These are phyloP conservation scores for Phoenoteleia sp. DNA, from an alignment of 2,888 invertebrate genomes.

Conservation along the genomic window DNA sequence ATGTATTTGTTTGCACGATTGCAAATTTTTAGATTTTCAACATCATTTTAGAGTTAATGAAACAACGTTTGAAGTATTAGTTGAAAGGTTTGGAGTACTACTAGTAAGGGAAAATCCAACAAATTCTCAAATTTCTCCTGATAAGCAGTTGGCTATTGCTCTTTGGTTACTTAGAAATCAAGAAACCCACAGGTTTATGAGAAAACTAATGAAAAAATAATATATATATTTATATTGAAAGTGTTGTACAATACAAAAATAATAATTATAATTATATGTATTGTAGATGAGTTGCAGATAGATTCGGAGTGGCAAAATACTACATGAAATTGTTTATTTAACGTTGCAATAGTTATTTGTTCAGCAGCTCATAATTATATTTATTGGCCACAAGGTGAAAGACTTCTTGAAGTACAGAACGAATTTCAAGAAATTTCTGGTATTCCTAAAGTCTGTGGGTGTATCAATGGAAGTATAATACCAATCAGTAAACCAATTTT, in stretches of 20 bases:
- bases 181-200: constrained; percentile 26
- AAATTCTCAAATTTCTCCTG: neutral
- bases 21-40: constrained; percentile 28
- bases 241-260: no score
- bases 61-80: constrained; percentile 9
- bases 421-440: neutral
- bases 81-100: neutral
- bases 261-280: no score
- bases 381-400: neutral
- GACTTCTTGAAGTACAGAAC: neutral
- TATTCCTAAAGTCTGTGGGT: neutral
- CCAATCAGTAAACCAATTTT: constrained; percentile 30
- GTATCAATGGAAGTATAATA: constrained; percentile 34
- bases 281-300: constrained; percentile 21
- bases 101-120: neutral
- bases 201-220: neutral
- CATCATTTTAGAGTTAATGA: constrained; percentile 4
- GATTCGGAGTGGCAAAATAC: constrained; percentile 18
- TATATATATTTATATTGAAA: neutral
- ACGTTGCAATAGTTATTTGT: constrained; percentile 8
- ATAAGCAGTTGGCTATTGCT: constrained; percentile 7
- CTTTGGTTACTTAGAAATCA: constrained; percentile 24
- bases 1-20: neutral
- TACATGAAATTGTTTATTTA: no score
- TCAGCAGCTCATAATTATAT: neutral